Evolutionary conservation across 2,888 invertebrate species (phyloP).

Genomic region (Dioctria rufipes): DNA sequence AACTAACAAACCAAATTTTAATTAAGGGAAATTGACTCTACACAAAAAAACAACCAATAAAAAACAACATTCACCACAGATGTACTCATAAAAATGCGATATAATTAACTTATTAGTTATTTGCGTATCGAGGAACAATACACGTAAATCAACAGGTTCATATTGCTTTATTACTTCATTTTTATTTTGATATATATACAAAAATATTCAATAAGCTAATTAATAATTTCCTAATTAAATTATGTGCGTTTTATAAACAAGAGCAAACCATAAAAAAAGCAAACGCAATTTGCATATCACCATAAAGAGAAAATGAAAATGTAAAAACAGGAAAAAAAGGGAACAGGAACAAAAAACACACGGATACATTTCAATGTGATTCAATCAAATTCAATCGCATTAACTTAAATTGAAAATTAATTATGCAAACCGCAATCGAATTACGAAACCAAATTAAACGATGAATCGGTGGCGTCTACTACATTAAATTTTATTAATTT

Average conservation of each 20-base stretch:
- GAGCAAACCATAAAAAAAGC: too few species aligned
- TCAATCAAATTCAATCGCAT: not conserved
- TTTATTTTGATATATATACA: constrained; percentile 33
- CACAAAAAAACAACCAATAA: not conserved
- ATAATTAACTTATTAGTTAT: too few species aligned
- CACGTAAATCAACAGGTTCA: constrained; percentile 16
- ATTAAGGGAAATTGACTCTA: too few species aligned
- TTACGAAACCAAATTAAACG: constrained; percentile 4
- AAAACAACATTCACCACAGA: constrained; percentile 3
- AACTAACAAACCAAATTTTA: too few species aligned
- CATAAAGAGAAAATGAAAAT: not conserved
- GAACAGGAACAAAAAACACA: too few species aligned
- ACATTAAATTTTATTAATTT: constrained; percentile 8
- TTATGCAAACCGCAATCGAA: constrained; percentile 13
- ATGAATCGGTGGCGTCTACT: constrained; percentile 1
- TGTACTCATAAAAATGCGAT: not conserved
- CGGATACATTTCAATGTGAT: too few species aligned
- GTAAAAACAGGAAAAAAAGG: not conserved
- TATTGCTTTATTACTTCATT: constrained; percentile 48
- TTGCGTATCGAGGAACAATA: not conserved
- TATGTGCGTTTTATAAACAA: not conserved
- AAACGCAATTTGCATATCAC: too few species aligned
- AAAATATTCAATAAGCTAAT: constrained; percentile 25
- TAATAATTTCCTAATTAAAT: not conserved
- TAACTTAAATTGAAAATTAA: not conserved